A percentile compares a stretch with the other conserved stretches of the same genome.
Conservation (phyloP, 2,797 vertebrate genomes). For the Rhinichthys osculus region DNA sequence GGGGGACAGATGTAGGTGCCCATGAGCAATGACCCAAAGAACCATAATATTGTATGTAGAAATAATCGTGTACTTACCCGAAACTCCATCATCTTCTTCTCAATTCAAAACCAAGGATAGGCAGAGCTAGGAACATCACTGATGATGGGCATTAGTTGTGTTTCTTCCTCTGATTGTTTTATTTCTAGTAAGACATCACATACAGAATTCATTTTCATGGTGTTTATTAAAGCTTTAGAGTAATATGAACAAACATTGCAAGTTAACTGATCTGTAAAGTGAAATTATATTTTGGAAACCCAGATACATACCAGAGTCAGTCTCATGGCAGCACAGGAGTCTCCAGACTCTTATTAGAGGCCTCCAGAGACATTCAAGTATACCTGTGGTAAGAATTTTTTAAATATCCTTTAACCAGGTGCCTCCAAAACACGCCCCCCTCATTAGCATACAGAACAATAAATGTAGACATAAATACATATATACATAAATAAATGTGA, state of each 20-base stretch:
- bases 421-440: not conserved
- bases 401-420: not conserved
- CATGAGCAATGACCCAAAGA: not conserved
- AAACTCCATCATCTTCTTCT: not conserved
- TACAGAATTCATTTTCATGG: not conserved
- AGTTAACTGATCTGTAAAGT: not conserved
- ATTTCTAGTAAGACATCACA: not conserved
- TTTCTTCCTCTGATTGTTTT: not conserved
- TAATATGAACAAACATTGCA: not conserved
- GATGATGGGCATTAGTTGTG: no score
- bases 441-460: no score
- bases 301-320: not conserved
- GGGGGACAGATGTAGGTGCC: not conserved
- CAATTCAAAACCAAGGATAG: not conserved
- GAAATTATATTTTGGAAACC: not conserved
- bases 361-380: conserved; percentile 3
- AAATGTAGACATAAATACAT: no score
- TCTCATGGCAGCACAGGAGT: not conserved
- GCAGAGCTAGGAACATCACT: not conserved
- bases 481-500: no score
- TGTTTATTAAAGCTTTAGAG: not conserved
- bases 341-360: not conserved
- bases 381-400: not conserved
- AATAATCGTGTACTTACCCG: not conserved
- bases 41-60: not conserved